Evolutionary conservation across 2,888 invertebrate species (phyloP).

Genomic region (Perdita meconis): DNA sequence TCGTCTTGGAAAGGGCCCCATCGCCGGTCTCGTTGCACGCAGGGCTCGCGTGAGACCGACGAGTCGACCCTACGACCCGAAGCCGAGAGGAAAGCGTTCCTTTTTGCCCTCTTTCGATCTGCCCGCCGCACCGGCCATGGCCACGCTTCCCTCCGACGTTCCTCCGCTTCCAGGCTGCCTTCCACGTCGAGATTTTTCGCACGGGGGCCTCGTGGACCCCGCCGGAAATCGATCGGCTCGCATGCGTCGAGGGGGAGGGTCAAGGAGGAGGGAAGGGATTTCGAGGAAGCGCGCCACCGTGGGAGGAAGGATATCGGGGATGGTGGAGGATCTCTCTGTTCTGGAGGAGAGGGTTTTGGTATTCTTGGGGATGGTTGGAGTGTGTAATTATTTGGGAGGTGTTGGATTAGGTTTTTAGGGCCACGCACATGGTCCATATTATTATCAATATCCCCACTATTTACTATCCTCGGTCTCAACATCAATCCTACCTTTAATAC

Average conservation of each 20-base stretch:
- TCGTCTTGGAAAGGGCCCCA: constrained; percentile 71
- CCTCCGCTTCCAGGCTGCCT: constrained; percentile 38
- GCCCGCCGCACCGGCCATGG: constrained; percentile 32
- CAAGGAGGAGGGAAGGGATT: too few species aligned
- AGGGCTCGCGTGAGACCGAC: constrained; percentile 77
- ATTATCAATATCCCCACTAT: too few species aligned
- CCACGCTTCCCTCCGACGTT: constrained; percentile 51
- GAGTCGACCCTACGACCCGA: constrained; percentile 80
- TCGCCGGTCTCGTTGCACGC: constrained; percentile 72
- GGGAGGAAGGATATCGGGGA: not conserved
- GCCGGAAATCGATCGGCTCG: constrained; percentile 50
- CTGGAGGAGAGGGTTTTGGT: not conserved
- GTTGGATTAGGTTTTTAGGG: not conserved
- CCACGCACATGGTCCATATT: too few species aligned
- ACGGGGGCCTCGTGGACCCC: constrained; percentile 34
- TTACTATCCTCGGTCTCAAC: too few species aligned
- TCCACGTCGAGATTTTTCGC: constrained; percentile 54
- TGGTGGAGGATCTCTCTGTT: too few species aligned
- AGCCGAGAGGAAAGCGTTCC: constrained; percentile 75
- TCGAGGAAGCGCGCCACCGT: not conserved
- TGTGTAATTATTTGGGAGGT: too few species aligned
- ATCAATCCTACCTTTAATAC: too few species aligned
- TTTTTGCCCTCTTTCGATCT: constrained; percentile 71
- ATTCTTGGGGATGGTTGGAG: not conserved
- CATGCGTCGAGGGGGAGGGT: too few species aligned